phyloP scores from a whole-genome alignment of 2,113 vertebrate species.

The Lonchura striata region DNA sequence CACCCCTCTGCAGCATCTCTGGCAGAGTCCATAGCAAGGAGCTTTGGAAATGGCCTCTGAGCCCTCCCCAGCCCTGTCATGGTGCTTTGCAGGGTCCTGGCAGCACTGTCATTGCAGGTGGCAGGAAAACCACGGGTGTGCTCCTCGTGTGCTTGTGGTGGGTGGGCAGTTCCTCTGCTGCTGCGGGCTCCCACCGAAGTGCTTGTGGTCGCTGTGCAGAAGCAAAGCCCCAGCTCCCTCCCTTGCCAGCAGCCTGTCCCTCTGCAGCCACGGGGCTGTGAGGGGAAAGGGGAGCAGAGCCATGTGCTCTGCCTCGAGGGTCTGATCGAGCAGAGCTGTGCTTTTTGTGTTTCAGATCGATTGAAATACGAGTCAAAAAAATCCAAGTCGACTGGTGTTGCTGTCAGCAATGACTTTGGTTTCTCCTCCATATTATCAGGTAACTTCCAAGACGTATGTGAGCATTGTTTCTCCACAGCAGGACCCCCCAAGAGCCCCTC shows the following conservation, averaged over 20 bases:
- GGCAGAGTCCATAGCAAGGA: neutral
- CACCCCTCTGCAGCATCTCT: neutral
- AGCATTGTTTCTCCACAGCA: neutral
- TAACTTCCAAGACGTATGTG: neutral
- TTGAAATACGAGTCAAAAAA: conserved; percentile 97
- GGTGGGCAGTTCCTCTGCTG: neutral
- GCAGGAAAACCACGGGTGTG: neutral
- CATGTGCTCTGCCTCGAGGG: neutral
- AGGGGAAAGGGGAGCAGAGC: neutral
- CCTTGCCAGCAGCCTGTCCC: neutral
- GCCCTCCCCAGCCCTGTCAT: neutral
- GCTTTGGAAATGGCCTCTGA: neutral
- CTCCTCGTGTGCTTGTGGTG: fast-evolving
- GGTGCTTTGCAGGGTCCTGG: neutral
- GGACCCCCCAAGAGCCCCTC: neutral
- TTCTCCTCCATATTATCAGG: conserved; percentile 70
- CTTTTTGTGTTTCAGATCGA: conserved; percentile 87
- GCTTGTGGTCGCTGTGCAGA: neutral
- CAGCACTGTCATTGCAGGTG: neutral
- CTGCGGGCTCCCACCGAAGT: neutral
- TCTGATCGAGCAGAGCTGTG: neutral
- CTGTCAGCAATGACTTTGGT: conserved; percentile 65
- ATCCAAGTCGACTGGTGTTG: conserved; percentile 82
- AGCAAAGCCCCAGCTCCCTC: neutral
- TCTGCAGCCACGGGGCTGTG: fast-evolving